Conservation (phyloP, 2,888 invertebrate genomes). For the Diaphora mendica region DNA sequence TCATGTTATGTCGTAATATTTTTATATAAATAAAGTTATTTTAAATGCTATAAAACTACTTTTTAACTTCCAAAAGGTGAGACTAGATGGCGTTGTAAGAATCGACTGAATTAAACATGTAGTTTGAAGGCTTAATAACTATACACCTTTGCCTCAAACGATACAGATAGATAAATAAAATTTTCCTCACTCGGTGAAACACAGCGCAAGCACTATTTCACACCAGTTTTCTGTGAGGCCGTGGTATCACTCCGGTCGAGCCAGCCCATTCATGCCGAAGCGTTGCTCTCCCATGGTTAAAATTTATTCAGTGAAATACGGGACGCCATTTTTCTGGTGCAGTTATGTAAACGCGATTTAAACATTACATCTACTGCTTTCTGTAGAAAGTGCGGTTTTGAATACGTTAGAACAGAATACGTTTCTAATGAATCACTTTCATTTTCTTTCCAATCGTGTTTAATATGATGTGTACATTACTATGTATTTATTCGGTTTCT, state of each 20-base stretch:
- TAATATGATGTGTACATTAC: constrained; percentile 21
- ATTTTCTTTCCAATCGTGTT: constrained; percentile 33
- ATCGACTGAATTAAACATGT: background rate
- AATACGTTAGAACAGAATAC: constrained; percentile 24
- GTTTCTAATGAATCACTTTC: constrained; percentile 46
- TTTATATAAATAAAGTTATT: background rate
- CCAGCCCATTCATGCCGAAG: too few species aligned
- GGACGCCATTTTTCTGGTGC: background rate
- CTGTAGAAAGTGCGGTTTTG: constrained; percentile 41
- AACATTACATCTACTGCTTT: constrained; percentile 17
- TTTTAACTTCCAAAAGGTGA: background rate
- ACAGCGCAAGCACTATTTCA: too few species aligned
- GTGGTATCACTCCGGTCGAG: too few species aligned
- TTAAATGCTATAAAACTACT: background rate
- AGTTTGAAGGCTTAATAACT: background rate
- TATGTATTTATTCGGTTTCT: constrained; percentile 43
- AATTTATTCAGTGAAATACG: background rate
- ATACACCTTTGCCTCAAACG: background rate
- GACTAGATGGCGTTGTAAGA: background rate
- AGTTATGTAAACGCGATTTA: constrained; percentile 14
- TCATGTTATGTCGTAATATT: background rate
- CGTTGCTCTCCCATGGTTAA: too few species aligned
- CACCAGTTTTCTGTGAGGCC: too few species aligned
- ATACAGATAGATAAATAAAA: background rate
- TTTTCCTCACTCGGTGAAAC: too few species aligned